phyloP scores from a whole-genome alignment of 2,113 vertebrate species.

The Podocnemis expansa region DNA sequence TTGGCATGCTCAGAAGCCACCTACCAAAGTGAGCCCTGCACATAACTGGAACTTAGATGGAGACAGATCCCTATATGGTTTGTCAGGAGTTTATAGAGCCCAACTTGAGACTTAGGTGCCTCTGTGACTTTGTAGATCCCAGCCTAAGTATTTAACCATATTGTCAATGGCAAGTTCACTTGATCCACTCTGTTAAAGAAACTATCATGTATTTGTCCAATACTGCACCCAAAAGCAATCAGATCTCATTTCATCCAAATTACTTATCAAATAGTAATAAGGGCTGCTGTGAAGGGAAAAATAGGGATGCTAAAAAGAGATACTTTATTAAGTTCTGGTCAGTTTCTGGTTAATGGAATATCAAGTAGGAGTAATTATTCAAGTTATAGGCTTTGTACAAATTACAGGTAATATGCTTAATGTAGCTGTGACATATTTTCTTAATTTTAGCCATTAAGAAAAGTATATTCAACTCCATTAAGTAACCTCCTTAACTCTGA shows the following conservation, averaged over 20 bases:
- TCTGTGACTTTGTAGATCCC: neutral
- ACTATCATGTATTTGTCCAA: neutral
- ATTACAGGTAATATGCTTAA: conserved; percentile 67
- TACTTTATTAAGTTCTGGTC: conserved; percentile 13
- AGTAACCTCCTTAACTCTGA: conserved; percentile 49
- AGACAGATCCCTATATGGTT: neutral
- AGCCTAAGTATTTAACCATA: neutral
- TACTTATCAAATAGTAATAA: conserved; percentile 36
- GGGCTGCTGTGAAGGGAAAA: neutral
- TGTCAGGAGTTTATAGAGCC: neutral
- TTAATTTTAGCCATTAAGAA: conserved; percentile 70
- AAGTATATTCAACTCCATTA: conserved; percentile 61
- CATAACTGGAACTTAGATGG: too few relatives aligned
- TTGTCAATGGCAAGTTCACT: neutral
- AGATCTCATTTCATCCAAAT: neutral
- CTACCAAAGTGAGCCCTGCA: neutral
- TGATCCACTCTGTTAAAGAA: neutral
- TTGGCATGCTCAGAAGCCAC: neutral
- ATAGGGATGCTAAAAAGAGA: conserved; percentile 12
- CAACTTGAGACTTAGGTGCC: neutral
- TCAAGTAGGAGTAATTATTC: conserved; percentile 58
- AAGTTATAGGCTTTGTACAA: conserved; percentile 59
- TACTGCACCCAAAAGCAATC: neutral
- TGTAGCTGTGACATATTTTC: conserved; percentile 61
- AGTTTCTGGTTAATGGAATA: conserved; percentile 55